These are phyloP conservation scores for Micrasema longulum DNA, from an alignment of 1,140 invertebrate genomes.

Conservation along the genomic window DNA sequence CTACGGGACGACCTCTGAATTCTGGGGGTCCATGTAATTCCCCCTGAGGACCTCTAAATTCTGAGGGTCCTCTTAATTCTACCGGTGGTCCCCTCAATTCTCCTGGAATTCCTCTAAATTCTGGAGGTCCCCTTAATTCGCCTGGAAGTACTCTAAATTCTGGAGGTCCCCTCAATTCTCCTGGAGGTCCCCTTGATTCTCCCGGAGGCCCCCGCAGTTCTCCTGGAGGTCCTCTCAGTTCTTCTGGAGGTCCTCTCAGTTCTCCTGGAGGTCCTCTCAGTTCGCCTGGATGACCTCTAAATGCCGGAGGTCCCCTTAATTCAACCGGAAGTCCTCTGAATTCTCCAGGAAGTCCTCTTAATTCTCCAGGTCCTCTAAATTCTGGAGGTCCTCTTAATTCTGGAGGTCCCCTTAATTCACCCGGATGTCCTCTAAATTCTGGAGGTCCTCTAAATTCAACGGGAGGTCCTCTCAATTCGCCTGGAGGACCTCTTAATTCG, in stretches of 20 bases:
- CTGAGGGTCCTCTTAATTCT: neutral
- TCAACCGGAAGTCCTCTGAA: constrained; percentile 1
- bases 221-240: too few relatives aligned
- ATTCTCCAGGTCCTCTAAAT: constrained; percentile 10
- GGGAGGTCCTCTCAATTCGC: constrained; percentile 22
- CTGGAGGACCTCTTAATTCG: constrained; percentile 8
- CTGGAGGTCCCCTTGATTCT: too few relatives aligned
- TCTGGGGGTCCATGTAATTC: too few relatives aligned
- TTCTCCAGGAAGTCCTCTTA: constrained; percentile 13
- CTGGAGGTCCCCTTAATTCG: constrained; percentile 3
- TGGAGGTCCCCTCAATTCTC: constrained; percentile 3
- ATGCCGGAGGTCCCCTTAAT: constrained; percentile 6
- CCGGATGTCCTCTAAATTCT: constrained; percentile 9
- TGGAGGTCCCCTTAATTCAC: too few relatives aligned
- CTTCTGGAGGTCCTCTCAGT: too few relatives aligned
- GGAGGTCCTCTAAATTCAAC: too few relatives aligned
- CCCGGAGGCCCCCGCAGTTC: too few relatives aligned
- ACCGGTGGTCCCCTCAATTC: constrained; percentile 18
- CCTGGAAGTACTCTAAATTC: neutral
- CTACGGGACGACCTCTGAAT: neutral
- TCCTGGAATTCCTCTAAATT: constrained; percentile 6
- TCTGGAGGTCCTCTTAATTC: constrained; percentile 23
- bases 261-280: neutral
- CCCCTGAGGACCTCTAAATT: neutral
- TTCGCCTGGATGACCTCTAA: constrained; percentile 21